Percentiles rank a stretch among this genome's conserved stretches.
phyloP scores from a whole-genome alignment of 2,113 vertebrate genomes.

The Podarcis muralis region DNA sequence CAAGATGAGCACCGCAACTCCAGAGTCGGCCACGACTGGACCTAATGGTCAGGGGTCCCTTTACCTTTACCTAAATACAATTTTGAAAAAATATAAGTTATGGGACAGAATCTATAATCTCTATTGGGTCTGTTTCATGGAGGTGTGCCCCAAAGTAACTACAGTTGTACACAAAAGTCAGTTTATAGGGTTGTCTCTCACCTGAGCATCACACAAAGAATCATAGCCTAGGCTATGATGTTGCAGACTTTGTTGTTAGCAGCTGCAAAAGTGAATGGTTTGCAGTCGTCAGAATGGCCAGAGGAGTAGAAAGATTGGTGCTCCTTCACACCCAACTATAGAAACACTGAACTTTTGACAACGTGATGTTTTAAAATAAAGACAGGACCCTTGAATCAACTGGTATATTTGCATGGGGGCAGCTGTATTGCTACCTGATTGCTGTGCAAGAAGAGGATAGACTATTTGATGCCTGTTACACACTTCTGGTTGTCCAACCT shows the following conservation, averaged over 20 bases:
- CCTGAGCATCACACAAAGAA: background rate
- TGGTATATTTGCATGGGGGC: background rate
- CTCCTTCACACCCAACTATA: too few species aligned
- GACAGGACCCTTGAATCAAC: background rate
- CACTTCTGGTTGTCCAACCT: background rate
- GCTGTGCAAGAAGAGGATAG: background rate
- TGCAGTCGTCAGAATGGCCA: background rate
- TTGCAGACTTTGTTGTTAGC: background rate
- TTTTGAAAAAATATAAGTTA: conserved; percentile 24
- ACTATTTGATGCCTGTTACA: too few species aligned
- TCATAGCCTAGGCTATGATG: background rate
- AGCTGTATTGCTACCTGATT: background rate
- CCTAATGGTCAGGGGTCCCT: too few species aligned
- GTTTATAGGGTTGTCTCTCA: background rate
- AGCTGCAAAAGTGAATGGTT: background rate
- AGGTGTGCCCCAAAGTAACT: background rate
- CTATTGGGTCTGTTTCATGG: conserved; percentile 25
- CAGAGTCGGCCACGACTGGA: too few species aligned
- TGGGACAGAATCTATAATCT: conserved; percentile 23
- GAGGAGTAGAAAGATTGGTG: too few species aligned
- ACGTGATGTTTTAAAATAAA: background rate
- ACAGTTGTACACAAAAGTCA: background rate
- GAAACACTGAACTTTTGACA: background rate
- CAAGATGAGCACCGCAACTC: too few species aligned
- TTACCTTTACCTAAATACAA: too few species aligned